These are phyloP conservation scores for Acrocephalus kingi DNA, from an alignment of 2,113 vertebrate genomes.

Conservation along the genomic window DNA sequence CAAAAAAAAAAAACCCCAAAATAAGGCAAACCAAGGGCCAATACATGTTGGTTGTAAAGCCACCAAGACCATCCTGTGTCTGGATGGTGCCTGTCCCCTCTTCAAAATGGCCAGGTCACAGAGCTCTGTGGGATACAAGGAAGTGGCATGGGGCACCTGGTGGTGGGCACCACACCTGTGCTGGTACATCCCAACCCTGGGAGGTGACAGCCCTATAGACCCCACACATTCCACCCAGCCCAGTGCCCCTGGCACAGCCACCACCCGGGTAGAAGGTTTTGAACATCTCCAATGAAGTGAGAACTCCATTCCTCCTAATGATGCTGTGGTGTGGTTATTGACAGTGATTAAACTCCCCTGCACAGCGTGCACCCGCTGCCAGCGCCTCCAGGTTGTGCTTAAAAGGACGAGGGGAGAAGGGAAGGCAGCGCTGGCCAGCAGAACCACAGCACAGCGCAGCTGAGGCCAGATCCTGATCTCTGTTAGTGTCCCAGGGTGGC, in stretches of 20 bases:
- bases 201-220: not conserved
- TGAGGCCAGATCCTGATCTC: not conserved
- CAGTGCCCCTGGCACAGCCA: fast-evolving
- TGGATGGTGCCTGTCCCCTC: not conserved
- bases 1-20: not conserved
- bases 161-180: not conserved
- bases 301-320: constrained; percentile 62
- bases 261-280: not conserved
- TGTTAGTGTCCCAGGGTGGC: not conserved
- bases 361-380: not conserved
- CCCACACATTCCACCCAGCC: not conserved
- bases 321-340: constrained; percentile 58
- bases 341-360: constrained; percentile 59
- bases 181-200: not conserved
- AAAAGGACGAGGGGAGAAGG: constrained; percentile 24
- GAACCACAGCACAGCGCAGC: fast-evolving
- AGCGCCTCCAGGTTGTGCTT: not conserved
- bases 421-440: fast-evolving
- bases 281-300: constrained; percentile 48
- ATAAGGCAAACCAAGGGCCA: not conserved
- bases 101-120: fast-evolving
- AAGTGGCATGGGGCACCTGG: fast-evolving
- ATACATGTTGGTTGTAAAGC: fast-evolving
- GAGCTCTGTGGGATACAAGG: fast-evolving
- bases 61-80: fast-evolving